Evolutionary conservation across 2,888 invertebrate genomes (phyloP), one percentile per base, ranked within the genome.

Genomic region (Timema podura): DNA sequence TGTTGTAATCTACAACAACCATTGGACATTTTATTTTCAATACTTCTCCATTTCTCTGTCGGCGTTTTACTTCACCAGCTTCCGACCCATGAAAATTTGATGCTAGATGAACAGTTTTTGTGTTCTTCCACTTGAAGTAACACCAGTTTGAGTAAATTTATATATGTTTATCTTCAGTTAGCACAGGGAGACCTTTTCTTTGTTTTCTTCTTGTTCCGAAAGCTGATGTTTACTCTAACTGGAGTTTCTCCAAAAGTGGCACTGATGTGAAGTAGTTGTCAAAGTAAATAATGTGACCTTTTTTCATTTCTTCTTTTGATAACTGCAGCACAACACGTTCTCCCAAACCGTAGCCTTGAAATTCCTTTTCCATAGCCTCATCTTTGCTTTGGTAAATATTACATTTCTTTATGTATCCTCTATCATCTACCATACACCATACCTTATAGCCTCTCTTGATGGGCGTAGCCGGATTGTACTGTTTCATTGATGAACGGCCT

Each of bases 381-480:
- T 61, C 9, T 59, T 68, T 68, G 0, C 48, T 59, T n/a, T 68
- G 68, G 46, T 68, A 76, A 13, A 74, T 71, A 61, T 74, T 73
- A 70, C 76, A 76, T 64, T 67, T 72, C n/a, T 64, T 46, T 6
- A 75, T 69, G 67, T 73, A 76, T 2, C 72, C 75, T 44, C 65
- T 71, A 67, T 74, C 72, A 67, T 75, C 47, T 74, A 49, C 69
- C 45, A 59, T 59, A 15, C 48, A 61, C 61, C 71, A 71, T 6
- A 64, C 46, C 70, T 75, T 76, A 64, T 73, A 76, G 8, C 75
- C 75, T 46, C 74, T 73, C 68, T 76, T 76, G 46, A 76, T 73
- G 7, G 75, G 74, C 64, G 76, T 76, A 74, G 73, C 74, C 3
- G 76, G 75, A 46, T 72, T 75, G 64, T 74, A 76, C 64, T 76